Evolutionary conservation across 2,113 vertebrate species (phyloP).

Genomic region (Circaetus cinerascens): DNA sequence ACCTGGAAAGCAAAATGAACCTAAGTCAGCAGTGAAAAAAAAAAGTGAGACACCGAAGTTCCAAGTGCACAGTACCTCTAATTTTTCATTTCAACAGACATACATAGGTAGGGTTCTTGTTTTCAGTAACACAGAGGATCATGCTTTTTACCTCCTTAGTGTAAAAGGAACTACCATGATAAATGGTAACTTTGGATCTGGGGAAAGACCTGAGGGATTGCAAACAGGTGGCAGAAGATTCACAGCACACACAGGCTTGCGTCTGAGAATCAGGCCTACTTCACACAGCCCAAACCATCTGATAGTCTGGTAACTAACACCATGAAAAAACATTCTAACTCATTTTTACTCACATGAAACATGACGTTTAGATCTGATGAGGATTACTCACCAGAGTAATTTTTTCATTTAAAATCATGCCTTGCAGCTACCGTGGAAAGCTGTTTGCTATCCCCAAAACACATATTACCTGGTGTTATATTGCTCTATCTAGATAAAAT

Average conservation of each 20-base stretch:
- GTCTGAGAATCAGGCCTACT: background rate
- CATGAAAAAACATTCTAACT: background rate
- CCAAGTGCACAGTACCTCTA: background rate
- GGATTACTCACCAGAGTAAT: background rate
- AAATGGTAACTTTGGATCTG: background rate
- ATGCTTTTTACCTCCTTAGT: background rate
- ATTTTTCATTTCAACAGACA: background rate
- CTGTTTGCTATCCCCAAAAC: background rate
- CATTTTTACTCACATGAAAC: background rate
- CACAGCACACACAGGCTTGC: background rate
- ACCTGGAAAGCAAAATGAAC: background rate
- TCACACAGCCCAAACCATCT: background rate
- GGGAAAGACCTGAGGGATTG: background rate
- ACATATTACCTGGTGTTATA: background rate
- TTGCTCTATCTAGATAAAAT: background rate
- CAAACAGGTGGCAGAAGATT: background rate
- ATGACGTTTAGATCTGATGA: background rate
- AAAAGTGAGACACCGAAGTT: background rate
- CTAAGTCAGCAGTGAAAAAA: background rate
- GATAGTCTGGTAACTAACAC: background rate
- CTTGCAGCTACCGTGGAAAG: background rate
- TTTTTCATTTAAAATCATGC: conserved; percentile 4
- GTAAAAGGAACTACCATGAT: background rate
- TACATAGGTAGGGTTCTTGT: background rate
- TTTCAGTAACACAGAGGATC: background rate